phyloP scores from a whole-genome alignment of 2,888 invertebrate genomes.

The Orthosia gothica region DNA sequence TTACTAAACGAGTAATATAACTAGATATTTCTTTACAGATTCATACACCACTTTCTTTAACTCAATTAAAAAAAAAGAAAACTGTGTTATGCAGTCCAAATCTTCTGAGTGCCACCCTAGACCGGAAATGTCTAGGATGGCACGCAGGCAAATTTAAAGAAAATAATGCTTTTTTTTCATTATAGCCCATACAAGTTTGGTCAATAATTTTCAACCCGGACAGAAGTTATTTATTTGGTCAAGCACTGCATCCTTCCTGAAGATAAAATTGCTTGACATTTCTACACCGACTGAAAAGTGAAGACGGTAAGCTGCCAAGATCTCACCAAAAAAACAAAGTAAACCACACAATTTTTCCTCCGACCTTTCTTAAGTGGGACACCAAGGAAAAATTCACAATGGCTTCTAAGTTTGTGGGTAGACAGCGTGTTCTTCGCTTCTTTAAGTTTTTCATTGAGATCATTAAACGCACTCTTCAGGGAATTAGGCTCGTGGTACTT shows the following conservation, averaged over 20 bases:
- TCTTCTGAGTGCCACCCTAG: neutral
- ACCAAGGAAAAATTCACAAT: slow-evolving; percentile 36
- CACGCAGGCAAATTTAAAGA: neutral
- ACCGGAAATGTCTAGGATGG: too few species aligned
- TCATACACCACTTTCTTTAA: too few species aligned
- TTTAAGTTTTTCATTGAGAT: slow-evolving; percentile 73
- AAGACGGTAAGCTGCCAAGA: slow-evolving; percentile 33
- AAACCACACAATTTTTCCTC: slow-evolving; percentile 27
- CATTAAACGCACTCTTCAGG: slow-evolving; percentile 75
- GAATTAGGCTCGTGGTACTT: slow-evolving; percentile 75
- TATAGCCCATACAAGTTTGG: neutral
- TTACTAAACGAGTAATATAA: too few species aligned
- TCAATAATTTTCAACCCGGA: neutral
- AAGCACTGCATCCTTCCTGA: slow-evolving; percentile 11
- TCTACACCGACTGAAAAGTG: neutral
- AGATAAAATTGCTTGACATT: slow-evolving; percentile 38
- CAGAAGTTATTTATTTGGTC: neutral
- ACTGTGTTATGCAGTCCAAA: neutral
- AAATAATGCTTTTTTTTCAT: neutral
- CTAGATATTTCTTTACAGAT: too few species aligned
- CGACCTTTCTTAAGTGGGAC: slow-evolving; percentile 15
- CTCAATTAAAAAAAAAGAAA: too few species aligned
- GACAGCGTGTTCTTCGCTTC: slow-evolving; percentile 53
- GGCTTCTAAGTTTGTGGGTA: slow-evolving; percentile 42
- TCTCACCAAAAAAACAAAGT: slow-evolving; percentile 26